phyloP scores from a whole-genome alignment of 2,888 invertebrate species.

The Eupithecia vulgata region DNA sequence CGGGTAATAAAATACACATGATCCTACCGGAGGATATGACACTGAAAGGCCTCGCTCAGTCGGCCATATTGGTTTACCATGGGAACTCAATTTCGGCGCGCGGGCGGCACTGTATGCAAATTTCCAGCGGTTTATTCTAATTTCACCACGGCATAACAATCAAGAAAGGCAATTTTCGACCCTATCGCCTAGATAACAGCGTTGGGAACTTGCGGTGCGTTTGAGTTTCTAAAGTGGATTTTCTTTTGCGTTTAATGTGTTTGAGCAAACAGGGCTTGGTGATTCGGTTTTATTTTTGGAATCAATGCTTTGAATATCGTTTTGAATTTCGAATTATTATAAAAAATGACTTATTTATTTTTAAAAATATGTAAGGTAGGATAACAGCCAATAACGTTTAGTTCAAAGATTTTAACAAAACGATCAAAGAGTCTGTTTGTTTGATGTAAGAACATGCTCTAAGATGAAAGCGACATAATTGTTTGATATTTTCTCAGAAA shows the following conservation, averaged over 20 bases:
- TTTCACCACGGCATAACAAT: constrained; percentile 45
- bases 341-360: neutral
- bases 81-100: constrained; percentile 60
- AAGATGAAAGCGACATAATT: constrained; percentile 3
- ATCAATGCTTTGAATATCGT: constrained; percentile 10
- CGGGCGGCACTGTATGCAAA: constrained; percentile 60
- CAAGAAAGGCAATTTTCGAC: constrained; percentile 30
- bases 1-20: neutral
- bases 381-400: neutral
- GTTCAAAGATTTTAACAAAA: constrained; percentile 2
- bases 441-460: neutral
- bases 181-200: constrained; percentile 33
- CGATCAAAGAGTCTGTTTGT: neutral
- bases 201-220: constrained; percentile 18
- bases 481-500: constrained; percentile 6
- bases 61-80: constrained; percentile 63
- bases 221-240: constrained; percentile 37
- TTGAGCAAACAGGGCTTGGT: constrained; percentile 30
- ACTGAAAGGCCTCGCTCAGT: constrained; percentile 1
- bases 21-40: neutral
- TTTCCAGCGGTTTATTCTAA: constrained; percentile 57
- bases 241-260: constrained; percentile 42
- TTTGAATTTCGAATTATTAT: neutral
- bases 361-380: neutral
- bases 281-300: constrained; percentile 27